A percentile compares a stretch with the other conserved stretches of the same genome.
phyloP scores from a whole-genome alignment of 2,113 vertebrate genomes.

The Daubentonia madagascariensis region DNA sequence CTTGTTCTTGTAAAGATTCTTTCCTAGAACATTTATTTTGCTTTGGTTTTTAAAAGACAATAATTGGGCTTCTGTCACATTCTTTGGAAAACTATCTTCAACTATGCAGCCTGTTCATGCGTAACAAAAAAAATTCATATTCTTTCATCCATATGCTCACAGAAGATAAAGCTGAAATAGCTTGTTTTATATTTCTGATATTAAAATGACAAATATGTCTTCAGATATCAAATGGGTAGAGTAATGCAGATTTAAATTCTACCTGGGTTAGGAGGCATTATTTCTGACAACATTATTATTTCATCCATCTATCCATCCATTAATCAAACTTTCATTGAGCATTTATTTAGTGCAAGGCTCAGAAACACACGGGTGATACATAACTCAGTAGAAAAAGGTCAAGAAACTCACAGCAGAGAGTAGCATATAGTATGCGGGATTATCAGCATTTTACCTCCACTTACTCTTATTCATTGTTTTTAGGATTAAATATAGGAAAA shows the following conservation, averaged over 20 bases:
- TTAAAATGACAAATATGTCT: constrained; percentile 54
- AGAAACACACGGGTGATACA: not conserved
- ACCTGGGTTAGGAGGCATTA: constrained; percentile 4
- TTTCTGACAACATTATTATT: constrained; percentile 45
- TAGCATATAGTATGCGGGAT: not conserved
- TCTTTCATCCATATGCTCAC: constrained; percentile 63
- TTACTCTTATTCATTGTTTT: constrained; percentile 6
- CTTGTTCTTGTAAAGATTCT: constrained; percentile 54
- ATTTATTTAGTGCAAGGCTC: not conserved
- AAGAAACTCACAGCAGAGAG: not conserved
- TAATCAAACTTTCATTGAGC: not conserved
- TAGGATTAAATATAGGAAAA: not conserved
- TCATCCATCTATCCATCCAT: no score
- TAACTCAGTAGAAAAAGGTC: not conserved
- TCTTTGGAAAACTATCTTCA: constrained; percentile 63
- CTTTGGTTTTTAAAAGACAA: constrained; percentile 64
- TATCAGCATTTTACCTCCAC: not conserved
- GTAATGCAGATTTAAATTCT: constrained; percentile 32
- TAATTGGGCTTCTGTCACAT: constrained; percentile 68
- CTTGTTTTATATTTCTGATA: constrained; percentile 54
- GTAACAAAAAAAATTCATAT: constrained; percentile 38
- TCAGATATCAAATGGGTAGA: constrained; percentile 30
- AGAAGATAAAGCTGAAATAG: constrained; percentile 65
- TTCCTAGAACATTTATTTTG: constrained; percentile 72
- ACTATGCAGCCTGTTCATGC: constrained; percentile 49